Evolutionary conservation across 2,113 vertebrate genomes (phyloP), one percentile per base, ranked within the genome.

Genomic region (Carassius auratus): DNA sequence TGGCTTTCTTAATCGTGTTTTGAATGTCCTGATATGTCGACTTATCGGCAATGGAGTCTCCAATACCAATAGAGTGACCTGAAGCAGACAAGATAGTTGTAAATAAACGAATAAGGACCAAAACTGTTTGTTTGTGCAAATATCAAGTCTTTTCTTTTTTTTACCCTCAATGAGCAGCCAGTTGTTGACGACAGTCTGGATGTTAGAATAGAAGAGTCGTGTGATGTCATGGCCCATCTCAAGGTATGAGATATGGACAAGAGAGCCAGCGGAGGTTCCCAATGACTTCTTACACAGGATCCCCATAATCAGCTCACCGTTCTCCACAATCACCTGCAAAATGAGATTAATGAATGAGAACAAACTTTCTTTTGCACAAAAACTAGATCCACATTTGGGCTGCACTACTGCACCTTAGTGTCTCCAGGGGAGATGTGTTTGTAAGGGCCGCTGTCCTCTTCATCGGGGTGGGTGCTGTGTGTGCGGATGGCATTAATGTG

Each of bases 1-100:
- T 99, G 93, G 98, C 98, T 86, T 99, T 99, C 92, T 99, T 99
- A 92, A 99, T 99, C n/a, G 97, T 99, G 85, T 98, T 99, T 94
- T 99, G 98, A 92, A 99, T 99, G 94, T 99, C 98, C 52, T 98
- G 96, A 93, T 99, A 99, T 19, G 98, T 99, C 92, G 99, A 98
- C 0, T 97, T 97, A 14, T 99, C 98, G 45, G 97, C 98, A 0
- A 99, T 99, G 83, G 98, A 99, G 93, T 99, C 98, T 30, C 98
- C 98, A 8, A 99, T 99, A 90, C 98, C 98, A 33, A 99, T 99
- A 55, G 98, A 98, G 93, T 98, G 97, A 89, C 98, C 98, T 99
- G 83, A 55, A 76, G 30, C 3, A 77, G 10, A 85, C 2, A 74
- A 71, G 6, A 21, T 3, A 7, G 19, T 57, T 19, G 13, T 13